phyloP scores from a whole-genome alignment of 1,140 invertebrate genomes.

The Lamellibrachia luymesi region DNA sequence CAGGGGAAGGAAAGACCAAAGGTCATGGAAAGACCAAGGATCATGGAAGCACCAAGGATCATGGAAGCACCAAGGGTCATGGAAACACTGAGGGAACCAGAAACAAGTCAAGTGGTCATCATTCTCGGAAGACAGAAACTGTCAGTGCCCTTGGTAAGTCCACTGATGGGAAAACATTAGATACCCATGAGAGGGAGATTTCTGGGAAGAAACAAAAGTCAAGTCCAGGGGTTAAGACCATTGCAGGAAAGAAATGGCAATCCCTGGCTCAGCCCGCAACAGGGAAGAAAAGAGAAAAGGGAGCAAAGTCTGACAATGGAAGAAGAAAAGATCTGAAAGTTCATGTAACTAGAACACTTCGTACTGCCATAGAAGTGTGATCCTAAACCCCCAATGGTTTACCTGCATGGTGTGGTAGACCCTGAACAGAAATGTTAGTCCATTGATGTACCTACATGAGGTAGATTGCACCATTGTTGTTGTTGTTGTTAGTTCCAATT shows the following conservation, averaged over 20 bases:
- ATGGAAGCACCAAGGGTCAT: neutral
- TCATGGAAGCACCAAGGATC: neutral
- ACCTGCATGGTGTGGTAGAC: neutral
- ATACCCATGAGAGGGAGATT: neutral
- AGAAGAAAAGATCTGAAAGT: neutral
- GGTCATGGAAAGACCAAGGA: neutral
- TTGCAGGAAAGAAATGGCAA: neutral
- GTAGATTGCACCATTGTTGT: too few relatives aligned
- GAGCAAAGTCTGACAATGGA: neutral
- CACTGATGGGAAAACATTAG: neutral
- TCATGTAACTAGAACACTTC: neutral
- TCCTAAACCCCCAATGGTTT: neutral
- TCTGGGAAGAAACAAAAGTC: neutral
- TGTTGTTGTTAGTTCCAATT: too few relatives aligned
- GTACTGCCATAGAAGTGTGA: neutral
- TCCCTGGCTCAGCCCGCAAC: neutral
- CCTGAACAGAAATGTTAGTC: neutral
- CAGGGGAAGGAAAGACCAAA: neutral
- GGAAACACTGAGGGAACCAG: neutral
- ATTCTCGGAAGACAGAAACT: neutral
- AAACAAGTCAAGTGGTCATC: neutral
- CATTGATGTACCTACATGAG: too few relatives aligned
- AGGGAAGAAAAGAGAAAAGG: neutral
- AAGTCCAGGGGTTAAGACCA: neutral
- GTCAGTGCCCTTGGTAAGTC: neutral